Percentiles rank a stretch among this genome's conserved stretches.
These are phyloP conservation scores for Stenolophus ochropezus DNA, from an alignment of 2,888 invertebrate species.

Conservation along the genomic window DNA sequence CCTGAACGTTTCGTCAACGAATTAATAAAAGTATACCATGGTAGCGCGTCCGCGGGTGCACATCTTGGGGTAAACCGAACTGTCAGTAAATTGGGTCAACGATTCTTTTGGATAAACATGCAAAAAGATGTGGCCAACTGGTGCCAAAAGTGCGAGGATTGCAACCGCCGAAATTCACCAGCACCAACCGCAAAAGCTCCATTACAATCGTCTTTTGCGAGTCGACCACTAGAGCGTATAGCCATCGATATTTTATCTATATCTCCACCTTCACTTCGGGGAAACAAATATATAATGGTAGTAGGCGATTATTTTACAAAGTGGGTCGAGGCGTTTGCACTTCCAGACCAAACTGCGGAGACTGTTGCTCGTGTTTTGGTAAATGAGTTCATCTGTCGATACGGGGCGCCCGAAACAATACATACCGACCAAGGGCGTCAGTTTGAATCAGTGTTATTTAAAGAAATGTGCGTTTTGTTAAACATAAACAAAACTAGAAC, in stretches of 20 bases:
- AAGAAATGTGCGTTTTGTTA: too few species aligned
- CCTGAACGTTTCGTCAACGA: background rate
- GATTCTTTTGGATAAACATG: slow-evolving; percentile 29
- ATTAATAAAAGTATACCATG: slow-evolving; percentile 2
- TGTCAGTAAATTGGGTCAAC: too few species aligned
- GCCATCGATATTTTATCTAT: background rate
- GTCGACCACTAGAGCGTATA: background rate
- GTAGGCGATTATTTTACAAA: slow-evolving; percentile 61
- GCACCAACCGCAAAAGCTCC: background rate
- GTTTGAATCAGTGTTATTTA: too few species aligned
- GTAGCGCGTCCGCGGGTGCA: slow-evolving; percentile 7
- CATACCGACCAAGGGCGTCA: too few species aligned
- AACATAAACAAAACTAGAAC: too few species aligned
- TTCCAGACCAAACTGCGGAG: too few species aligned
- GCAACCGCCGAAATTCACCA: background rate
- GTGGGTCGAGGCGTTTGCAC: slow-evolving; percentile 62
- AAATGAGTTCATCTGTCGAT: too few species aligned
- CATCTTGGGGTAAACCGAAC: slow-evolving; percentile 30
- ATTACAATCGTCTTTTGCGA: background rate
- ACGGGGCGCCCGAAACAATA: too few species aligned
- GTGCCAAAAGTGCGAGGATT: too few species aligned
- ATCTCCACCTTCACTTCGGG: too few species aligned
- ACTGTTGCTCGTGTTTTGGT: too few species aligned
- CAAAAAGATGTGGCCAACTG: slow-evolving; percentile 12
- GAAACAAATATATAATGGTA: too few species aligned